These are phyloP conservation scores for Tachina grossa DNA, from an alignment of 2,888 invertebrate genomes.

Conservation along the genomic window DNA sequence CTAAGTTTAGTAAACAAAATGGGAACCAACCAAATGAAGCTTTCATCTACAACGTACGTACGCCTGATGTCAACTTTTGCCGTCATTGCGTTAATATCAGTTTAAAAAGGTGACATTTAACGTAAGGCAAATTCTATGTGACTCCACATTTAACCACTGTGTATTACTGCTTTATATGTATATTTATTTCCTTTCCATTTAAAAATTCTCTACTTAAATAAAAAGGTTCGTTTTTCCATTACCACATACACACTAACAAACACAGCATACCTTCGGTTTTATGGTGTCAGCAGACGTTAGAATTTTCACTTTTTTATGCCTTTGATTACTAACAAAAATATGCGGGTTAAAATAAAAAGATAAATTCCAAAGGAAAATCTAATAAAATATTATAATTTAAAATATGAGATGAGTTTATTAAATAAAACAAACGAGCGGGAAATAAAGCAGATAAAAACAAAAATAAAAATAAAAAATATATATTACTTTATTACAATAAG, in stretches of 20 bases:
- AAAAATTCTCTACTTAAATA: too few relatives aligned
- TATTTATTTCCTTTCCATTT: too few relatives aligned
- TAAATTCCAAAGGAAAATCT: slow-evolving; percentile 9
- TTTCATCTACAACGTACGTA: too few relatives aligned
- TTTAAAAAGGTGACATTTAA: too few relatives aligned
- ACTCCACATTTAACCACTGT: too few relatives aligned
- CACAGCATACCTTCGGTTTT: not conserved
- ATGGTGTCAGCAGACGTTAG: not conserved
- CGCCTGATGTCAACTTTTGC: too few relatives aligned
- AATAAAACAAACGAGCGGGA: slow-evolving; percentile 24
- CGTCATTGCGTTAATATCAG: too few relatives aligned
- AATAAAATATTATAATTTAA: slow-evolving; percentile 26
- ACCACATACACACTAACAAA: not conserved
- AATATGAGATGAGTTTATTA: slow-evolving; percentile 47
- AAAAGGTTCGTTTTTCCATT: not conserved
- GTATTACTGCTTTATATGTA: too few relatives aligned
- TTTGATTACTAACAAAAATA: not conserved
- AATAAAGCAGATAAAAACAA: not conserved
- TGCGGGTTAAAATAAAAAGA: not conserved
- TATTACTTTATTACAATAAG: slow-evolving; percentile 28
- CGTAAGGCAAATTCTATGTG: too few relatives aligned
- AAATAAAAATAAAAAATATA: slow-evolving; percentile 30
- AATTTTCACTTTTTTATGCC: not conserved
- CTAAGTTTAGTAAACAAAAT: too few relatives aligned
- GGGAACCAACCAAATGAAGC: too few relatives aligned